Percentiles rank a stretch among this genome's conserved stretches.
Evolutionary conservation across 2,888 invertebrate species (phyloP).

Genomic region (Glaucopsyche alexis): DNA sequence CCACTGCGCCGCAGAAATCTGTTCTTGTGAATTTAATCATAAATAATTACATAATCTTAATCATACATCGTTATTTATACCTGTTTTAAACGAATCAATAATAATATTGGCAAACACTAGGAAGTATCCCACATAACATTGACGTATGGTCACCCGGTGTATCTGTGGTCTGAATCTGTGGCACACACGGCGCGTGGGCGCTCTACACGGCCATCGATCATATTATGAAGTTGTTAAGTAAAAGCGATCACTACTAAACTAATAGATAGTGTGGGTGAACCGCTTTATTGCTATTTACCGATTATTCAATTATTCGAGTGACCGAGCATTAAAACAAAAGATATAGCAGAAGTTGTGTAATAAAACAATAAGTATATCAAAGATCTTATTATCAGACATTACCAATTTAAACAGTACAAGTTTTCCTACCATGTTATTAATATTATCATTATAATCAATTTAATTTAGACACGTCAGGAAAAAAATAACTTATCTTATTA

Average conservation of each 20-base stretch:
- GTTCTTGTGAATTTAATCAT: no score
- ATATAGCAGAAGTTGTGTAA: neutral
- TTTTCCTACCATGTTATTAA: no score
- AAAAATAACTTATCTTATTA: no score
- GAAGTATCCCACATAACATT: neutral
- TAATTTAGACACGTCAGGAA: no score
- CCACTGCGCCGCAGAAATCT: no score
- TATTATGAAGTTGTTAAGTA: constrained; percentile 68
- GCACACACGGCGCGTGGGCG: constrained; percentile 56
- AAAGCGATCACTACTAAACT: constrained; percentile 42
- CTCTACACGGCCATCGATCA: constrained; percentile 66
- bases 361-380: neutral
- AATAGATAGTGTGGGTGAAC: constrained; percentile 27
- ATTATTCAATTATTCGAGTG: constrained; percentile 2
- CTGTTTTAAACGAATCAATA: neutral
- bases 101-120: neutral
- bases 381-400: no score
- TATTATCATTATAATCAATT: no score
- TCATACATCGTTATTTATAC: no score
- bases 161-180: constrained; percentile 42
- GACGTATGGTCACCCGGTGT: constrained; percentile 31
- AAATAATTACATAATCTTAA: no score
- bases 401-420: no score
- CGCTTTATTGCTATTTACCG: neutral
- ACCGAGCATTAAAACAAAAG: constrained; percentile 5